Conservation (phyloP, 2,113 vertebrate species). For the Aleadryas rufinucha region DNA sequence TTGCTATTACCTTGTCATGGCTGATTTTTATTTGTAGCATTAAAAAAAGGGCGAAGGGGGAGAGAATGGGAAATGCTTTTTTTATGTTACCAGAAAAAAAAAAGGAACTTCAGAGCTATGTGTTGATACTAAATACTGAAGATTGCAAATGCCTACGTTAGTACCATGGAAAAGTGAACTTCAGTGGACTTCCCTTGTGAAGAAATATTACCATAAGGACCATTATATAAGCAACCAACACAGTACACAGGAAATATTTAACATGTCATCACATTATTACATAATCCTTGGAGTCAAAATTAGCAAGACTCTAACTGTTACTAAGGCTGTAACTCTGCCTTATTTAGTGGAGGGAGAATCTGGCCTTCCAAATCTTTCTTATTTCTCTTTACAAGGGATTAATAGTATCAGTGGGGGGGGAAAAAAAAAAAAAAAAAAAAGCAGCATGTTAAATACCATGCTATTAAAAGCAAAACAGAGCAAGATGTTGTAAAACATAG, state of each 20-base stretch:
- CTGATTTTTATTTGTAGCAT: not conserved
- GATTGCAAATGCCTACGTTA: not conserved
- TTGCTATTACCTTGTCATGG: not conserved
- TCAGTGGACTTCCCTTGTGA: not conserved
- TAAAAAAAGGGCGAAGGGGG: rapidly evolving
- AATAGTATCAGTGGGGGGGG: not conserved
- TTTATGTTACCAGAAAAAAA: not conserved
- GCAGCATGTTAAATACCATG: conserved; percentile 5
- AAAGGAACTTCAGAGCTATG: not conserved
- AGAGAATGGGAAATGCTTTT: not conserved
- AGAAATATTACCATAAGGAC: not conserved
- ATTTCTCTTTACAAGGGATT: conserved; percentile 22
- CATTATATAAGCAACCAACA: conserved; percentile 35
- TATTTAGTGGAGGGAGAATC: not conserved
- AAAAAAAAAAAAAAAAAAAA: not conserved
- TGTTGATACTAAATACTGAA: not conserved
- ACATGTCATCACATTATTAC: conserved; percentile 28
- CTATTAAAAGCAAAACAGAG: conserved; percentile 55
- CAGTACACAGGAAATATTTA: conserved; percentile 32
- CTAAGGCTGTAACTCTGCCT: conserved; percentile 5
- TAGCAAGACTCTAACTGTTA: not conserved
- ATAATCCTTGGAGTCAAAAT: conserved; percentile 38
- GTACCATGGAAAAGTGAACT: not conserved
- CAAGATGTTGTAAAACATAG: conserved; percentile 64
- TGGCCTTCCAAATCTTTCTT: not conserved